These are phyloP conservation scores for Sebastes dallii DNA, from an alignment of 2,797 vertebrate genomes.

Conservation along the genomic window DNA sequence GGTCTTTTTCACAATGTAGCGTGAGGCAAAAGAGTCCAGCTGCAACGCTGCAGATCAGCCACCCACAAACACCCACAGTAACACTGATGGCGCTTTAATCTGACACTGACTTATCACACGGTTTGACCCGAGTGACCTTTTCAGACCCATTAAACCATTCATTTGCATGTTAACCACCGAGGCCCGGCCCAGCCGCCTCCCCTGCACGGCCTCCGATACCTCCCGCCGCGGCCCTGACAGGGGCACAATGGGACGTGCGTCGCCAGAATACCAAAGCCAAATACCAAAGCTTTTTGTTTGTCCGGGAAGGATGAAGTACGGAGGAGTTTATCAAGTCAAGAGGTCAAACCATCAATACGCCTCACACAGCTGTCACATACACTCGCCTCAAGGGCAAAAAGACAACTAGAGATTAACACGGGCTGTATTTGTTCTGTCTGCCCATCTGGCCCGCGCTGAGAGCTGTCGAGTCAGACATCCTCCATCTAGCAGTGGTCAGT, in stretches of 20 bases:
- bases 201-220: not conserved
- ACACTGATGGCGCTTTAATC: slow-evolving; percentile 38
- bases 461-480: slow-evolving; percentile 34
- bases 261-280: slow-evolving; percentile 43
- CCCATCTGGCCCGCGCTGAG: slow-evolving; percentile 36
- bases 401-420: slow-evolving; percentile 30
- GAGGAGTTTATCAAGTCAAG: slow-evolving; percentile 68
- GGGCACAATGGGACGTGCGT: slow-evolving; percentile 56
- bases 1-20: slow-evolving; percentile 20
- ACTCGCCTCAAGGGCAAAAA: slow-evolving; percentile 21
- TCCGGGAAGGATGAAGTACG: slow-evolving; percentile 60
- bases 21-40: slow-evolving; percentile 44
- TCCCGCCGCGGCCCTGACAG: slow-evolving; percentile 53
- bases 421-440: slow-evolving; percentile 31
- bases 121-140: slow-evolving; percentile 67
- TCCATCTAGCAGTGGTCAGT: slow-evolving; percentile 15
- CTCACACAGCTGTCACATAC: slow-evolving; percentile 44
- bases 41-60: slow-evolving; percentile 46
- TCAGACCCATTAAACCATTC: slow-evolving; percentile 69
- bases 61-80: slow-evolving; percentile 37
- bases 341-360: slow-evolving; percentile 68
- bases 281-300: slow-evolving; percentile 53
- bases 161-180: slow-evolving; percentile 81
- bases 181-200: slow-evolving; percentile 26
- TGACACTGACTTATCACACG: slow-evolving; percentile 76